Percentiles rank a stretch among this genome's conserved stretches.
phyloP scores from a whole-genome alignment of 2,888 invertebrate genomes.

The Diarsia brunnea region DNA sequence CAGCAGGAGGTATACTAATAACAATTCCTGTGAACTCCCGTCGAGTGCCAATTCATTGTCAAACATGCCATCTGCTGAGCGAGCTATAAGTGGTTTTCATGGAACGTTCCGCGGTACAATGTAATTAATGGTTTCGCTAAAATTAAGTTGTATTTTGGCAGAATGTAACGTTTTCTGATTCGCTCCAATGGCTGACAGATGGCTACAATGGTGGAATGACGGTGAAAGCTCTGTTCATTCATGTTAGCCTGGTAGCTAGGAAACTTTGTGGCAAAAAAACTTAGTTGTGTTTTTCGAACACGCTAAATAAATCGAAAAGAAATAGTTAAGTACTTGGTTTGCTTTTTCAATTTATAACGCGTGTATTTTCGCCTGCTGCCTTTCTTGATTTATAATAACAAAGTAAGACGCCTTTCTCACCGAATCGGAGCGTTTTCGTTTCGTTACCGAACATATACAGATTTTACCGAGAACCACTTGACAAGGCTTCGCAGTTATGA shows the following conservation, averaged over 20 bases:
- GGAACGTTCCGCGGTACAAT: constrained; percentile 9
- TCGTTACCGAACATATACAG: no score
- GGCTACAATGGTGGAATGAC: constrained; percentile 10
- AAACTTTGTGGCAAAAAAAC: neutral
- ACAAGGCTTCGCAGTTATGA: no score
- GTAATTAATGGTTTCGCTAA: constrained; percentile 49
- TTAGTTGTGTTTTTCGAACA: neutral
- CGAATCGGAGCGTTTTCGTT: no score
- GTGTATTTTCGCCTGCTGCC: neutral
- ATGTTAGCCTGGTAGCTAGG: constrained; percentile 12
- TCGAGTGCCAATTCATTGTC: constrained; percentile 47
- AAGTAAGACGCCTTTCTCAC: neutral
- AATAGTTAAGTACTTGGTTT: no score
- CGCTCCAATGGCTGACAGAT: constrained; percentile 36
- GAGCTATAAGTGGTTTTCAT: constrained; percentile 7
- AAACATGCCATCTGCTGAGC: constrained; percentile 30
- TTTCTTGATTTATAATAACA: neutral
- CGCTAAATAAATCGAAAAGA: neutral
- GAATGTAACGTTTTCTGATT: constrained; percentile 18
- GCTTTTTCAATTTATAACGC: neutral
- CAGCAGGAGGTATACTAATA: constrained; percentile 41
- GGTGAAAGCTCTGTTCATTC: constrained; percentile 17
- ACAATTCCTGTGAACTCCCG: constrained; percentile 22
- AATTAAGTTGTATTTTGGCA: constrained; percentile 42
- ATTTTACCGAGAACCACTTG: no score